Evolutionary conservation across 1,140 invertebrate genomes (phyloP), one percentile per base, ranked within the genome.

Genomic region (Drosophila pseudoobscura): DNA sequence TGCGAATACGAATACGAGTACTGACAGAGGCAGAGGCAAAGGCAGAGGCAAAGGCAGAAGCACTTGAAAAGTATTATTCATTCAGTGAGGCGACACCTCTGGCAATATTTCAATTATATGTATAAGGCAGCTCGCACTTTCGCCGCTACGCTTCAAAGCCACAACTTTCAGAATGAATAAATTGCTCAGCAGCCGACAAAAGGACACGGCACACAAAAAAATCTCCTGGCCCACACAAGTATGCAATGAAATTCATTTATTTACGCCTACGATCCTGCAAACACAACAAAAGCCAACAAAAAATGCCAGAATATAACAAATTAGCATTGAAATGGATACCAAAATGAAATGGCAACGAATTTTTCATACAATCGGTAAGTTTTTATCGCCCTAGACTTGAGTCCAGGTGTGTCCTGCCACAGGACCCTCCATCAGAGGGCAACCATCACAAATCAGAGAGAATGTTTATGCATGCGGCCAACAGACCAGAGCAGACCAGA

Each of bases 241-340:
- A 73, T 74, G 68, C 58, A 73, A 74, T 56, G 8, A 52, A 73
- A 74, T 73, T 74, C 59, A 74, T 74, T 74, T 74, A 74, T 74
- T 74, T 74, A 41, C 50, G 58, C 52, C 69, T 56, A 56, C 57
- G 17, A 68, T 13, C 35, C 35, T 39, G 35, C 35, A 39, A 35
- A 13, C 35, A 39, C 35, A 11, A 35, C 31, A 35, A 35, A 35
- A 39, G 35, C 8, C 35, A 1, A 68, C 49, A 31, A 43, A 50
- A 69, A 49, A 53, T 35, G n/a, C 15, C 51, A 57, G 26, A 70
- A 70, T 69, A 64, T 63, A 74, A 74, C 51, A 74, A 74, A 74
- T 74, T 74, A 73, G 52, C 71, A 73, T 73, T 51, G 69, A 73
- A 74, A 73, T 62, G 57, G 50, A 73, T 54, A 47, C 6, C 22